Evolutionary conservation across 2,113 vertebrate genomes (phyloP), one percentile per base, ranked within the genome.

Genomic region (Sphyrna mokarran): DNA sequence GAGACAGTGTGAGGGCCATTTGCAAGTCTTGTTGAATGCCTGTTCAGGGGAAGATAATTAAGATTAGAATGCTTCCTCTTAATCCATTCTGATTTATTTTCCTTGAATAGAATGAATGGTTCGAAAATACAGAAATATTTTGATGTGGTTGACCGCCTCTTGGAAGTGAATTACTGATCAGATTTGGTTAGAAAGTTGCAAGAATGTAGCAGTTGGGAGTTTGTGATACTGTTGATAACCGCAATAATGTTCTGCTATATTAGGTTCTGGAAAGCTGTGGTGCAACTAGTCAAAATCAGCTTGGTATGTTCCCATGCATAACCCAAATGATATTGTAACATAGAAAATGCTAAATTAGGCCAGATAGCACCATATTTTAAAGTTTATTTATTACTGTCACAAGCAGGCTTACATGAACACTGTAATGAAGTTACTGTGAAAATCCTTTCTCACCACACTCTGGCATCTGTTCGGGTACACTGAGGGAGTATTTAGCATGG

Each of bases 1-100:
- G 94, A 95, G 20, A 43, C 70, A 43, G 13, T 95, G 94, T n/a
- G 16, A 93, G 89, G 33, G 89, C 89, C 89, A 63, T 95, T 95
- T 95, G 40, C 94, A 54, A 54, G 68, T 33, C 40, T 8, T 16
- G 68, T 43, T 16, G 14, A 93, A 93, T 66, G 89, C 68, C 61
- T 93, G 61, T 66, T 93, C 33, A 93, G 89, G 89, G 87, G 33
- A 23, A 63, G 58, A 18, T 93, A 66, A 93, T 93, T 93, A 93
- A 93, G 89, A 68, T 22, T n/a, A 93, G 63, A 66, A 66, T 93
- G 61, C 29, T 66, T 37, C 33, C 89, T 66, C 61, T 66, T 93
- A 37, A 93, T 68, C 63, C 89, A 93, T 22, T 66, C n/a, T 93
- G 63, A 66, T 68, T 93, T 93, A 61, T 91, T 90, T 91, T 66